These are phyloP conservation scores for Caerostris darwini DNA, from an alignment of 1,140 invertebrate species.

Conservation along the genomic window DNA sequence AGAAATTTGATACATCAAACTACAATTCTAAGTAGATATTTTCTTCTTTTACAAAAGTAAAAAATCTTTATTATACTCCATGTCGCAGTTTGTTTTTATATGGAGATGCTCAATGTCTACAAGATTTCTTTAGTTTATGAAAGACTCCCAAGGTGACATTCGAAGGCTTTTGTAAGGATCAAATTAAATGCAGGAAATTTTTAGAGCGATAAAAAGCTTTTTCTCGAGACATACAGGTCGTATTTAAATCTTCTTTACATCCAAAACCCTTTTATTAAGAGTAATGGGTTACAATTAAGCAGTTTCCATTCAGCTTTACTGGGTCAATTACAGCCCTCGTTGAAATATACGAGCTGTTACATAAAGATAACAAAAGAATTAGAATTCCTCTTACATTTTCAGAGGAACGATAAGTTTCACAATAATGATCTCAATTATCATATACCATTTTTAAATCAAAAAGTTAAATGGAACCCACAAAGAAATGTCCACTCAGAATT, in stretches of 20 bases:
- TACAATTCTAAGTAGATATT: background rate
- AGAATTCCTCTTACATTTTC: background rate
- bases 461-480: too few species aligned
- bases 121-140: constrained; percentile 24
- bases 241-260: constrained; percentile 4
- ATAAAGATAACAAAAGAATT: constrained; percentile 29
- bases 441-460: background rate
- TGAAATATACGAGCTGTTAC: constrained; percentile 31
- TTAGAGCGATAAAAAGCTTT: background rate
- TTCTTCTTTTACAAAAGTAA: background rate
- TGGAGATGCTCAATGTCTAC: background rate
- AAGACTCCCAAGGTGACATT: background rate
- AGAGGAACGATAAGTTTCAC: background rate
- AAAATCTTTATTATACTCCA: background rate
- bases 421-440: constrained; percentile 16
- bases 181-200: background rate
- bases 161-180: background rate
- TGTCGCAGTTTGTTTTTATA: background rate
- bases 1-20: background rate
- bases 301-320: background rate
- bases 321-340: background rate
- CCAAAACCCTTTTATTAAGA: constrained; percentile 2
- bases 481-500: too few species aligned
- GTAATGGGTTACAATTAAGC: constrained; percentile 13
- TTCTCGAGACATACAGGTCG: background rate